Evolutionary conservation across 2,888 invertebrate genomes (phyloP).

Genomic region (Acanthosepion lycidas): DNA sequence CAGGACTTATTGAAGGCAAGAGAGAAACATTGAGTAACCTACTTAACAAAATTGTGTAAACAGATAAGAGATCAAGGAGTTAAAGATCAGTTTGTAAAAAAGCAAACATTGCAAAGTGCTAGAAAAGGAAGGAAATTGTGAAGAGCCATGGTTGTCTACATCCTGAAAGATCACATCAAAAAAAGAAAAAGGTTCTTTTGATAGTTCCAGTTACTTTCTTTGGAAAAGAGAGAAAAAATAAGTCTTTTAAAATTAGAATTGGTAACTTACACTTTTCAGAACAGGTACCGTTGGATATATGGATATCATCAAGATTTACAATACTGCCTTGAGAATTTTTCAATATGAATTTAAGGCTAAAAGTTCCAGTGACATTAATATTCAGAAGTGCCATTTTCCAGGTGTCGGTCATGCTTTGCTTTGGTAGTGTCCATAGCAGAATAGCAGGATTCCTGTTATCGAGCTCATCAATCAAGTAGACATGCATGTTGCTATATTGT

Average conservation of each 20-base stretch:
- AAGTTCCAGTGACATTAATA: neutral
- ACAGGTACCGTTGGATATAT: constrained; percentile 60
- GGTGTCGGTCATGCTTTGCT: neutral
- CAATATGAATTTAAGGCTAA: constrained; percentile 57
- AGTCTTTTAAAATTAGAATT: neutral
- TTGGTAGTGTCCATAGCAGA: neutral
- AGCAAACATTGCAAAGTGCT: no score
- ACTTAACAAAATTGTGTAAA: no score
- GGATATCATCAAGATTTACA: constrained; percentile 65
- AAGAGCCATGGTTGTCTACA: no score
- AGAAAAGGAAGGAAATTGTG: no score
- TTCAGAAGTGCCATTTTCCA: neutral
- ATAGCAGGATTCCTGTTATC: neutral
- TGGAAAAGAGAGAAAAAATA: neutral
- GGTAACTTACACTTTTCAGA: constrained; percentile 57
- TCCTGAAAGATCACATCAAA: no score
- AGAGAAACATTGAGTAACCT: no score
- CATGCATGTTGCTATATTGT: constrained; percentile 54
- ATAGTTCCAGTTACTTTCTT: no score
- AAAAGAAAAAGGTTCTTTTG: no score
- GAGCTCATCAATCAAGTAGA: constrained; percentile 52
- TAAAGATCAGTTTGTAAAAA: no score
- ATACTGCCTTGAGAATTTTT: constrained; percentile 55
- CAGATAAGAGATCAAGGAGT: no score
- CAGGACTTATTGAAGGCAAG: no score